Evolutionary conservation across 2,888 invertebrate genomes (phyloP), one percentile per base, ranked within the genome.

Genomic region (Camptogramma bilineatum): DNA sequence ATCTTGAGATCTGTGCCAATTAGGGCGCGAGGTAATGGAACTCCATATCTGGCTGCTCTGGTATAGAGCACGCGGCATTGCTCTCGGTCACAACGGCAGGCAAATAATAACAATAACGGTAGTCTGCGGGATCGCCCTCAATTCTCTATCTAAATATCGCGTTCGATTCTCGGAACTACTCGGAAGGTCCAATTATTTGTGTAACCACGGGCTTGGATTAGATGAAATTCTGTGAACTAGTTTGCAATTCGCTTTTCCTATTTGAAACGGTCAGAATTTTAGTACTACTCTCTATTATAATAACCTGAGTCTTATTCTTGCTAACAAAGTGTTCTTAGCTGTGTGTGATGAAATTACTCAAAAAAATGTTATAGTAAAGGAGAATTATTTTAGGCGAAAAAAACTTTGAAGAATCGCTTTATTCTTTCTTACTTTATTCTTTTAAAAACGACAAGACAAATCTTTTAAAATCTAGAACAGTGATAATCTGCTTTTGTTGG

Each of bases 21-120:
- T 72, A 72, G 72, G 64, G 69, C 62, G 65, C 54, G 57, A 63
- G 71, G 65, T 65, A 64, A 64, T 69, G 68, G 64, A 64, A 64
- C 64, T 60, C 68, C 68, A 62, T 68, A 66, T 55, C 65, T 55
- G 56, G 62, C 52, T 64, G 59, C 19, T 59, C 60, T 64, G 64
- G 62, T 54, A 52, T 52, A 52, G 28, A 34, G 13, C 34, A 51
- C 62, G 54, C 55, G 64, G 65, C 62, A 50, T 57, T 52, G 52
- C 62, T 60, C 62, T 63, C 61, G 68, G 70, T 72, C 67, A 65
- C 56, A 57, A 61, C 64, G 56, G 58, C 75, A 71, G 69, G 76
- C 75, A 78, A 81, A 82, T 83, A 82, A 83, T 82, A 81, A 80
- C 77, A 78, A 73, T 82, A 83, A 82, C 82, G 81, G 81, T 73